phyloP scores from a whole-genome alignment of 1,140 invertebrate genomes.

The Araneus ventricosus region DNA sequence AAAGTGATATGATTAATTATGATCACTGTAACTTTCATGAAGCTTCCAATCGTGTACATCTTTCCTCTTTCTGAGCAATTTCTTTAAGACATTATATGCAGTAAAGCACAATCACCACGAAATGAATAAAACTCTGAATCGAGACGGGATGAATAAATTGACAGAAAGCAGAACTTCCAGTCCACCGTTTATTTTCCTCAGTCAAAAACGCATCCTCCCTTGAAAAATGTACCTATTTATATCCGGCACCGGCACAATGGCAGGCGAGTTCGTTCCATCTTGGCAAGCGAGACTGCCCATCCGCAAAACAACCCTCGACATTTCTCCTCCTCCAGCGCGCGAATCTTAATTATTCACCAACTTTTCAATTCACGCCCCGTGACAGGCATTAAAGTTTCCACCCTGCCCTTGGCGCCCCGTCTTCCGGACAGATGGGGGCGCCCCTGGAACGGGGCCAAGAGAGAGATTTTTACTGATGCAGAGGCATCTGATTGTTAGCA shows the following conservation, averaged over 20 bases:
- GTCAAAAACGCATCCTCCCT: not conserved
- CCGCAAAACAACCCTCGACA: conserved; percentile 13
- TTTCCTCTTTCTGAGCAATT: too few species aligned
- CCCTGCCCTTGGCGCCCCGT: conserved; percentile 46
- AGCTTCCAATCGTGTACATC: too few species aligned
- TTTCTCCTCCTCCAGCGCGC: not conserved
- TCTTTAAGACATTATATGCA: too few species aligned
- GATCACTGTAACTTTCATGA: too few species aligned
- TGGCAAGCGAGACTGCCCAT: not conserved
- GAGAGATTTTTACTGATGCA: not conserved
- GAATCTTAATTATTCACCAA: conserved; percentile 51
- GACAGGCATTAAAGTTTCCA: conserved; percentile 47
- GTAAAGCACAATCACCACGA: too few species aligned
- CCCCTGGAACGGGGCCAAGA: conserved; percentile 35
- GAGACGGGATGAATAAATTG: too few species aligned
- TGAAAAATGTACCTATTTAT: conserved; percentile 11
- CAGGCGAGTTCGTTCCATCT: not conserved
- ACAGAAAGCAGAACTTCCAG: too few species aligned
- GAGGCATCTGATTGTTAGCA: conserved; percentile 30
- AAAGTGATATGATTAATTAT: too few species aligned
- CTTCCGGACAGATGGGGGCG: not conserved
- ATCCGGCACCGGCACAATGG: not conserved
- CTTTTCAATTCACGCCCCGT: conserved; percentile 53
- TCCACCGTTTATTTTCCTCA: not conserved
- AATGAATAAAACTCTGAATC: too few species aligned